phyloP scores from a whole-genome alignment of 2,888 invertebrate species.

The Lasiommata megera region DNA sequence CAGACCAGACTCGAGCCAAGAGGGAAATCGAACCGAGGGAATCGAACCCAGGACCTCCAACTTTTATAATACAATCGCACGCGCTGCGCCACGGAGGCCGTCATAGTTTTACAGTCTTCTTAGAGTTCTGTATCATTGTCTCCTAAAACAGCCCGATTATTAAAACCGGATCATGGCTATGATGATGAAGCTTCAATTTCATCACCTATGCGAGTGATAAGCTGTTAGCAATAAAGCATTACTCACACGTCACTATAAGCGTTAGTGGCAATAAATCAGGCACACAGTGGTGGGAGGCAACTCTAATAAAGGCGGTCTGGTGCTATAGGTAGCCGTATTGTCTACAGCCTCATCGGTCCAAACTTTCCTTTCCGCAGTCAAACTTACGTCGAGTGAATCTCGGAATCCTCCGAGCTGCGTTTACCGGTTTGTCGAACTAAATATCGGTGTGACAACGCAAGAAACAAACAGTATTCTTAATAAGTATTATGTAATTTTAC shows the following conservation, averaged over 20 bases:
- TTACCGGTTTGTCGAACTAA: not conserved
- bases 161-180: too few relatives aligned
- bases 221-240: slow-evolving; percentile 19
- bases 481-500: too few relatives aligned
- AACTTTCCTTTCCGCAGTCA: slow-evolving; percentile 76
- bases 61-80: too few relatives aligned
- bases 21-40: too few relatives aligned
- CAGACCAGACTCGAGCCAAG: too few relatives aligned
- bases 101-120: too few relatives aligned
- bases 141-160: too few relatives aligned
- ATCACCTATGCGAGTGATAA: not conserved
- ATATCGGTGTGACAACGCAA: slow-evolving; percentile 44
- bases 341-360: slow-evolving; percentile 67
- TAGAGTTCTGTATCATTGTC: too few relatives aligned
- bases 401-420: slow-evolving; percentile 32
- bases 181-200: not conserved
- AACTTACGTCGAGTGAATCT: slow-evolving; percentile 73
- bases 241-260: slow-evolving; percentile 25
- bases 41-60: too few relatives aligned
- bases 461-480: too few relatives aligned
- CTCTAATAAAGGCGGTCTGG: slow-evolving; percentile 57
- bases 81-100: too few relatives aligned
- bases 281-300: slow-evolving; percentile 42
- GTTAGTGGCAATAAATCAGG: slow-evolving; percentile 51
- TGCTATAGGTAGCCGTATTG: slow-evolving; percentile 62